These are phyloP conservation scores for Semnornis frantzii DNA, from an alignment of 2,113 vertebrate genomes.

Conservation along the genomic window DNA sequence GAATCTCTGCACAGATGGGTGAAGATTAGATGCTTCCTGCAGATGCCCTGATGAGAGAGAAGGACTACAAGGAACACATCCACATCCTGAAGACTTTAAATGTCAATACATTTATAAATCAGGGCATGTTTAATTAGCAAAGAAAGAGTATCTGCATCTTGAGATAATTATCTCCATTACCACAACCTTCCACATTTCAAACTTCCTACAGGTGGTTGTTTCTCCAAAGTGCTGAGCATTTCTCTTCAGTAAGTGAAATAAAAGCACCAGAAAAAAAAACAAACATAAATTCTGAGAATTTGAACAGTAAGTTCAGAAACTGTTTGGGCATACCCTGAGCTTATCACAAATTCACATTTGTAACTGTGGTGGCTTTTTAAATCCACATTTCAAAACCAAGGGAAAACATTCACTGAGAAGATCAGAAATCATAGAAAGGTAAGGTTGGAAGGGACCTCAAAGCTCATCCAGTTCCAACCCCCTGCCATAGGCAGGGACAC, in stretches of 20 bases:
- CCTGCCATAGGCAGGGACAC: too few relatives aligned
- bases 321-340: accelerated
- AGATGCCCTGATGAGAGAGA: background rate
- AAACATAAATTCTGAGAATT: background rate
- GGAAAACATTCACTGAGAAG: background rate
- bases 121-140: background rate
- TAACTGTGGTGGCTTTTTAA: background rate
- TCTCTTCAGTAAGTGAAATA: background rate
- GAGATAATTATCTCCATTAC: background rate
- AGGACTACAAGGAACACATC: background rate
- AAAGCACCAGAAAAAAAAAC: background rate
- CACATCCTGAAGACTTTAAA: background rate
- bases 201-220: background rate
- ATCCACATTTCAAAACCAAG: background rate
- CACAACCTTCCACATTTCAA: background rate
- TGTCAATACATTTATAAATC: background rate
- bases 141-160: background rate
- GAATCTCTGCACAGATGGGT: background rate
- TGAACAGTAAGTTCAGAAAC: background rate
- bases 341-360: background rate
- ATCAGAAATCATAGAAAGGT: background rate
- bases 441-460: too few relatives aligned
- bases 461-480: too few relatives aligned
- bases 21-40: background rate
- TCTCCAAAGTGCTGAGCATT: background rate